These are phyloP conservation scores for Geococcyx californianus DNA, from an alignment of 2,113 vertebrate genomes.

Conservation along the genomic window DNA sequence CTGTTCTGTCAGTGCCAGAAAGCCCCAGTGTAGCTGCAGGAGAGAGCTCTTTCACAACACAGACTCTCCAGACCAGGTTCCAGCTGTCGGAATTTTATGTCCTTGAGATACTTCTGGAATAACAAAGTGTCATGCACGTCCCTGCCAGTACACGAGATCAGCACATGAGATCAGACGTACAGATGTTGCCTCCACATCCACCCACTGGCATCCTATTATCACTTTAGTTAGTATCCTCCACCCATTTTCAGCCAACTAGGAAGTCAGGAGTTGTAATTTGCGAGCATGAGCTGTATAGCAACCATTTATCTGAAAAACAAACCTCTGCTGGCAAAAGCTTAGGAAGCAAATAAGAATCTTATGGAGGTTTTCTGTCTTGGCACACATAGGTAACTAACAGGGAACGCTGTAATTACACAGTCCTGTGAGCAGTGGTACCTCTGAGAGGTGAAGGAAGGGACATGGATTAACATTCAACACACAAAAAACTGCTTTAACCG, in stretches of 20 bases:
- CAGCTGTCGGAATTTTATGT: slow-evolving; percentile 69
- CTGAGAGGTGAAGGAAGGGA: neutral
- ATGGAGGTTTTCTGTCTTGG: slow-evolving; percentile 14
- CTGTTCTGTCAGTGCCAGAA: neutral
- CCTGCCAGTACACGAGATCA: slow-evolving; percentile 70
- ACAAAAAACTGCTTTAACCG: neutral
- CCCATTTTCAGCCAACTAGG: slow-evolving; percentile 47
- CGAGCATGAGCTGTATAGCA: slow-evolving; percentile 64
- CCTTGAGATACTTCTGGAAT: slow-evolving; percentile 64
- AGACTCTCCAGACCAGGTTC: slow-evolving; percentile 59
- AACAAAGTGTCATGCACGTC: slow-evolving; percentile 61
- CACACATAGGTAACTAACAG: neutral
- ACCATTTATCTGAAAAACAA: slow-evolving; percentile 64
- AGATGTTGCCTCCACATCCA: slow-evolving; percentile 68
- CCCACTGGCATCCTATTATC: slow-evolving; percentile 70
- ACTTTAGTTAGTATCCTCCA: slow-evolving; percentile 50
- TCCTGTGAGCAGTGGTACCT: neutral
- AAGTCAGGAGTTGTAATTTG: slow-evolving; percentile 59
- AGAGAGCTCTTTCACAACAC: slow-evolving; percentile 8
- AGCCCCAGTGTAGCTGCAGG: slow-evolving; percentile 1
- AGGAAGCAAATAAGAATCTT: neutral
- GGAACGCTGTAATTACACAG: neutral
- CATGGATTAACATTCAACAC: no score
- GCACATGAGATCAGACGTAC: slow-evolving; percentile 68
- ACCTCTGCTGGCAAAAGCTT: slow-evolving; percentile 39